Conservation (phyloP, 2,888 invertebrate genomes). For the Aphidoletes aphidimyza region DNA sequence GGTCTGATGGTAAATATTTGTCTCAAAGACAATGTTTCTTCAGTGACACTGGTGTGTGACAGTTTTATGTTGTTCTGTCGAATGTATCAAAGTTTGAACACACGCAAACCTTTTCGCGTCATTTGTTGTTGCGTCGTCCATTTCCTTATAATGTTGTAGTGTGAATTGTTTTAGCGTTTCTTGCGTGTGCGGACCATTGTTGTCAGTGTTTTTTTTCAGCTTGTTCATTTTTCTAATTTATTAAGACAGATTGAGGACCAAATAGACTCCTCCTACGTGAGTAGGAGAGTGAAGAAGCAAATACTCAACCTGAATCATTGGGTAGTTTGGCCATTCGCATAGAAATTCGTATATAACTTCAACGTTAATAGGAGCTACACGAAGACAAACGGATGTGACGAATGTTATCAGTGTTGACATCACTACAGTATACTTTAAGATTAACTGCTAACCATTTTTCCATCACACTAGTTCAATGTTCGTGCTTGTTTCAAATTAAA, state of each 20-base stretch:
- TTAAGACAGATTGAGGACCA: constrained; percentile 7
- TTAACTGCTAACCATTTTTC: not conserved
- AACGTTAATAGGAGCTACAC: too few species aligned
- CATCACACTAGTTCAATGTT: too few species aligned
- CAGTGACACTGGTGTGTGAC: too few species aligned
- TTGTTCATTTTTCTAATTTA: constrained; percentile 4
- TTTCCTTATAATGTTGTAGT: not conserved
- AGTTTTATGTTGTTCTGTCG: too few species aligned
- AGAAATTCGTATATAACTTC: too few species aligned
- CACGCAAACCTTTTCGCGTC: not conserved
- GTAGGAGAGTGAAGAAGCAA: not conserved
- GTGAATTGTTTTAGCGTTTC: not conserved
- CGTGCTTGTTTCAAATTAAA: constrained; percentile 28
- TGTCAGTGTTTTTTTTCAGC: not conserved
- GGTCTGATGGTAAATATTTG: not conserved
- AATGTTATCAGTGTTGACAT: constrained; percentile 17
- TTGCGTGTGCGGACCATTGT: not conserved
- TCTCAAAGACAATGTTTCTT: too few species aligned
- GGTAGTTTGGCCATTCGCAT: not conserved
- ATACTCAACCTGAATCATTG: not conserved
- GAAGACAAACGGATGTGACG: not conserved
- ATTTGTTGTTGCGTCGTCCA: not conserved
- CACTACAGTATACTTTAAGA: constrained; percentile 1
- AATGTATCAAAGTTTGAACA: too few species aligned
- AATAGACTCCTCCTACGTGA: not conserved